Percentiles rank a stretch among this genome's conserved stretches.
Conservation (phyloP, 2,113 vertebrate genomes). For the Nettapus auritus region DNA sequence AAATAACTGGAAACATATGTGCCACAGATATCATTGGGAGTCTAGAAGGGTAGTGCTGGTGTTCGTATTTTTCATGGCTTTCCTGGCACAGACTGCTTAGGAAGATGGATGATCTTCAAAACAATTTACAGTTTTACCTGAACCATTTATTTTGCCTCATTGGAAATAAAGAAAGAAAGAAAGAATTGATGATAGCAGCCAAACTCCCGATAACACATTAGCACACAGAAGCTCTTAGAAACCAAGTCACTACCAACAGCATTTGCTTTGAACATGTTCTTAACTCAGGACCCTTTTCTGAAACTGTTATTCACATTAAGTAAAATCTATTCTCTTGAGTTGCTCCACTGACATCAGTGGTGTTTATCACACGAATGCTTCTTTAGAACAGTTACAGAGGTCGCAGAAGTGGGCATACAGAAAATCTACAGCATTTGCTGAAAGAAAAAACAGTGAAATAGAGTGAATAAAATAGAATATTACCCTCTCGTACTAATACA, state of each 20-base stretch:
- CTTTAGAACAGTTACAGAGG: not conserved
- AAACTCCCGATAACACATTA: not conserved
- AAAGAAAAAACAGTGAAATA: not conserved
- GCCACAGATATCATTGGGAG: not conserved
- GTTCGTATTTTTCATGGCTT: not conserved
- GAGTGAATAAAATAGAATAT: not conserved
- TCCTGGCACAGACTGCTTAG: not conserved
- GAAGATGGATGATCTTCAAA: not conserved
- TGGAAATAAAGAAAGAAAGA: too few relatives aligned
- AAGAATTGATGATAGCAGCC: not conserved
- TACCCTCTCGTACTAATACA: not conserved
- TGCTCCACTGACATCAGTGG: not conserved
- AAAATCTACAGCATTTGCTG: not conserved
- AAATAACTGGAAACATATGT: not conserved
- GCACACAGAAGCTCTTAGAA: not conserved
- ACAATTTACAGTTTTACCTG: not conserved
- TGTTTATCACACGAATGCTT: not conserved
- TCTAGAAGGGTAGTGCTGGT: not conserved
- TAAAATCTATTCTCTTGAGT: not conserved
- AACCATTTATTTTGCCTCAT: not conserved
- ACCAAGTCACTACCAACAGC: not conserved
- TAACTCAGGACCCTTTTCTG: not conserved
- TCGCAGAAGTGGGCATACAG: not conserved
- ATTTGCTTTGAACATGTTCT: not conserved
- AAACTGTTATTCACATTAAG: not conserved